These are phyloP conservation scores for Xestia c-nigrum DNA, from an alignment of 2,888 invertebrate species.

Conservation along the genomic window DNA sequence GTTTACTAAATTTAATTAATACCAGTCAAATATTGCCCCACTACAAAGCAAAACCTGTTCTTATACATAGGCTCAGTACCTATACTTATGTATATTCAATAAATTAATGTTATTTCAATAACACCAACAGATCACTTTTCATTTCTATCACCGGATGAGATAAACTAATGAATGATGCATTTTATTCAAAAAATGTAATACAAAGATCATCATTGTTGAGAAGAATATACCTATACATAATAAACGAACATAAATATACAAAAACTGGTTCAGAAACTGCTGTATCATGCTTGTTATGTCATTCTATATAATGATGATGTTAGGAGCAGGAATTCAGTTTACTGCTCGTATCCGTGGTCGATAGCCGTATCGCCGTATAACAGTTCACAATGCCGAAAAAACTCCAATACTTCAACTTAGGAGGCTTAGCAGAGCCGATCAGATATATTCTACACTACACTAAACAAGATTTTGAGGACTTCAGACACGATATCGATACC, in stretches of 20 bases:
- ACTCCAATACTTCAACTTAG: conserved; percentile 77
- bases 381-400: conserved; percentile 72
- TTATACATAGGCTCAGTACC: background rate
- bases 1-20: background rate
- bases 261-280: conserved; percentile 30
- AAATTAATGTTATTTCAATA: background rate
- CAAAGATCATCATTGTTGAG: background rate
- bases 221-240: background rate
- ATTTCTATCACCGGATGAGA: conserved; percentile 26
- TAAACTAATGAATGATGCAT: background rate
- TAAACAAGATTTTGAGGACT: conserved; percentile 81
- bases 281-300: conserved; percentile 36
- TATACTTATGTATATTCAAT: background rate
- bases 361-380: background rate
- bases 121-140: background rate
- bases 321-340: conserved; percentile 20
- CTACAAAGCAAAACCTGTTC: background rate
- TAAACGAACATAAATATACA: conserved; percentile 10
- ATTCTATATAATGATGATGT: conserved; percentile 21
- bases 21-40: background rate
- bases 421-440: conserved; percentile 79
- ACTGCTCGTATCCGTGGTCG: conserved; percentile 1
- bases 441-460: conserved; percentile 83
- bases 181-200: background rate
- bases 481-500: conserved; percentile 69